Evolutionary conservation across 2,888 invertebrate genomes (phyloP).

Genomic region (Kuschelorhynchus macadamiae): DNA sequence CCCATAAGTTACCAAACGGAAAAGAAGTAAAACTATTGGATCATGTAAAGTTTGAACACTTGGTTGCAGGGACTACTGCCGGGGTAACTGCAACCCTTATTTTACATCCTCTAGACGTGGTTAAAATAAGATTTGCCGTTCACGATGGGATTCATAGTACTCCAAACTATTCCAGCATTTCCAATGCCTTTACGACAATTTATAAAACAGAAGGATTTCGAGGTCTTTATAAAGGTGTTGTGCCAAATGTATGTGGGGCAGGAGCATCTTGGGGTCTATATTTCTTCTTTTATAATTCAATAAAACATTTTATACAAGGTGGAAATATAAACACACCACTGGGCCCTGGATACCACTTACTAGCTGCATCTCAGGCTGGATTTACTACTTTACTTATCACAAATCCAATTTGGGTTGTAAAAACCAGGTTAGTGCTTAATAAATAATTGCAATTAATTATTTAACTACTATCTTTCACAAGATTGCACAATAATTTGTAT

Average conservation of each 20-base stretch:
- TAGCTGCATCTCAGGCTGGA: constrained; percentile 93
- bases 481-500: too few species aligned
- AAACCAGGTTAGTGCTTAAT: constrained; percentile 85
- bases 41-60: constrained; percentile 91
- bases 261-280: constrained; percentile 98
- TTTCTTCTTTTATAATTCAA: constrained; percentile 95
- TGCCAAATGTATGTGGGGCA: constrained; percentile 96
- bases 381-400: constrained; percentile 90
- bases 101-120: constrained; percentile 96
- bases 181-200: constrained; percentile 87
- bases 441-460: too few species aligned
- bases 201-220: constrained; percentile 87
- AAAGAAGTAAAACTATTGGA: constrained; percentile 64
- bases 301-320: constrained; percentile 91
- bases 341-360: constrained; percentile 87
- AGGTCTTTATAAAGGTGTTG: constrained; percentile 96
- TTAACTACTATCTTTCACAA: too few species aligned
- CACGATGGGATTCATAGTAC: constrained; percentile 87
- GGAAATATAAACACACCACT: constrained; percentile 85
- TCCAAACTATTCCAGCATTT: constrained; percentile 89
- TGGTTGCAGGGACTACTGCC: constrained; percentile 95
- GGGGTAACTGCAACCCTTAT: constrained; percentile 94
- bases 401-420: constrained; percentile 99
- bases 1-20: constrained; percentile 4
- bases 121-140: constrained; percentile 99